Evolutionary conservation across 1,140 invertebrate species (phyloP).

Genomic region (Drosophila rhopaloa): DNA sequence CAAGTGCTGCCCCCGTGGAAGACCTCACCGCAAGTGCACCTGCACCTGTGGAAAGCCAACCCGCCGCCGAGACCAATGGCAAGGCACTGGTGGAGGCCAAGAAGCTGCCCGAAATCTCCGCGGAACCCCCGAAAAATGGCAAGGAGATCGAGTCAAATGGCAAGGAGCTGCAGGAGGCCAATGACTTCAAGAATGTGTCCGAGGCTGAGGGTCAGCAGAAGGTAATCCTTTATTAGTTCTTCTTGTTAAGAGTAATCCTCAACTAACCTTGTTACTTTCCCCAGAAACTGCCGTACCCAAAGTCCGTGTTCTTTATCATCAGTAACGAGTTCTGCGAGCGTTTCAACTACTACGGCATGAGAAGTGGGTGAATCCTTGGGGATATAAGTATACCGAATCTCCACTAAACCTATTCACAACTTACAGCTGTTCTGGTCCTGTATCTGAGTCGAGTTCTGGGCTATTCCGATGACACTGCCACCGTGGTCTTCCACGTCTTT

Average conservation of each 20-base stretch:
- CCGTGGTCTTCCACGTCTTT: slow-evolving; percentile 92
- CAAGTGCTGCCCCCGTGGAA: neutral
- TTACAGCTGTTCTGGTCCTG: slow-evolving; percentile 90
- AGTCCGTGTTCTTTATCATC: slow-evolving; percentile 96
- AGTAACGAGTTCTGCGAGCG: slow-evolving; percentile 98
- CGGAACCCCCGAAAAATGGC: slow-evolving; percentile 30
- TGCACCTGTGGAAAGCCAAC: neutral
- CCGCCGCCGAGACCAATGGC: slow-evolving; percentile 29
- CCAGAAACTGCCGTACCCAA: slow-evolving; percentile 93
- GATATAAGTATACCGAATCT: neutral
- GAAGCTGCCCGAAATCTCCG: slow-evolving; percentile 18
- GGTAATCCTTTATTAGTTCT: slow-evolving; percentile 22
- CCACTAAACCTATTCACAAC: slow-evolving; percentile 85
- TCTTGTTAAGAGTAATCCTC: no score
- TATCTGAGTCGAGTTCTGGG: slow-evolving; percentile 89
- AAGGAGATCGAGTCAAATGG: slow-evolving; percentile 45
- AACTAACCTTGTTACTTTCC: slow-evolving; percentile 43
- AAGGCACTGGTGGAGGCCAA: slow-evolving; percentile 28
- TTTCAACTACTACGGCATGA: slow-evolving; percentile 98
- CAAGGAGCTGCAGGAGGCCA: slow-evolving; percentile 34
- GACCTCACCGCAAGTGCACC: neutral
- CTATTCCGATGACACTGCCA: slow-evolving; percentile 88
- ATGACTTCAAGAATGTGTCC: slow-evolving; percentile 48
- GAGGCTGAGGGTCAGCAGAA: slow-evolving; percentile 78
- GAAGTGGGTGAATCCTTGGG: slow-evolving; percentile 89